These are phyloP conservation scores for Streptopelia turtur DNA, from an alignment of 2,797 vertebrate species.

Conservation along the genomic window DNA sequence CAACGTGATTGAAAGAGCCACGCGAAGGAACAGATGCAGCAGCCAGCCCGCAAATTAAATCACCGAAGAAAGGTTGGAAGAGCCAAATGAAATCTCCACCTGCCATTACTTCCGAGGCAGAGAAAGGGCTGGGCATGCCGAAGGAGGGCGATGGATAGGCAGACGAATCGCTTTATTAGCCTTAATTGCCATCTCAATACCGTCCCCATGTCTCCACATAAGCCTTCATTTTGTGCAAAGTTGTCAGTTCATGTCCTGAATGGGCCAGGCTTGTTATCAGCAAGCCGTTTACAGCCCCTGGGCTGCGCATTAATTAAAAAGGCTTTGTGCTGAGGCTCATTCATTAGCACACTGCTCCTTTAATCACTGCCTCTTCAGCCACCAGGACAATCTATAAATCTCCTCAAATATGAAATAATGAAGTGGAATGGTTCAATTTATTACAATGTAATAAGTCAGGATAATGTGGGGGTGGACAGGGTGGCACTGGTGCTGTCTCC, in stretches of 20 bases:
- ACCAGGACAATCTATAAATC: slow-evolving; percentile 84
- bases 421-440: slow-evolving; percentile 83
- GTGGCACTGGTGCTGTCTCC: slow-evolving; percentile 36
- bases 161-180: slow-evolving; percentile 30
- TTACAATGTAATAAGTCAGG: slow-evolving; percentile 79
- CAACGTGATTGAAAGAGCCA: neutral
- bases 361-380: slow-evolving; percentile 83
- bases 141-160: slow-evolving; percentile 12
- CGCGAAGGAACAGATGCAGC: neutral
- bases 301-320: slow-evolving; percentile 80
- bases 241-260: slow-evolving; percentile 75
- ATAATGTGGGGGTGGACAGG: slow-evolving; percentile 74
- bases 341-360: slow-evolving; percentile 79
- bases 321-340: slow-evolving; percentile 75
- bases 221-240: slow-evolving; percentile 64
- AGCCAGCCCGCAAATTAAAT: slow-evolving; percentile 15
- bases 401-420: slow-evolving; percentile 84
- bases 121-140: neutral
- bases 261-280: slow-evolving; percentile 77
- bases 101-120: neutral
- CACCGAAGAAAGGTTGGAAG: slow-evolving; percentile 1
- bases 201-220: slow-evolving; percentile 30
- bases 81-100: slow-evolving; percentile 13
- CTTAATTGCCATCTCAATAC: slow-evolving; percentile 73
- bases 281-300: slow-evolving; percentile 74